These are phyloP conservation scores for Drosophila virilis DNA, from an alignment of 1,140 invertebrate species.

Conservation along the genomic window DNA sequence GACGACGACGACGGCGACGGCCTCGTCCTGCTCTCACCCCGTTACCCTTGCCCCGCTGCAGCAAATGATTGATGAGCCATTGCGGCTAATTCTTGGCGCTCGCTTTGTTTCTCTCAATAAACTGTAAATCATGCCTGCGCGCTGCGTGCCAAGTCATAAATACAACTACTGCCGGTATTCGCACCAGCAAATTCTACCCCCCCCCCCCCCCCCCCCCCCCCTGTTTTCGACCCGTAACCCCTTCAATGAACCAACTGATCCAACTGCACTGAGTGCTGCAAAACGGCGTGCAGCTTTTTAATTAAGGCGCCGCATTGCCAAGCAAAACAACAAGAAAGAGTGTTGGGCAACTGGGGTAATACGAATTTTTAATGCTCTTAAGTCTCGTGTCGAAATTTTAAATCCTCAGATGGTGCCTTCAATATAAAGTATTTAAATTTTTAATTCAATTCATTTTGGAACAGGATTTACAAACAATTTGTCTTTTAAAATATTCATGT, in stretches of 20 bases:
- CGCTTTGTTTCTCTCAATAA: slow-evolving; percentile 78
- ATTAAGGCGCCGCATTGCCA: slow-evolving; percentile 64
- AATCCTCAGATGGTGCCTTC: too few species aligned
- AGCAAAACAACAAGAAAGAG: slow-evolving; percentile 16
- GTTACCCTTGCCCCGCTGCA: neutral
- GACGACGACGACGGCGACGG: neutral
- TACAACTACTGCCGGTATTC: slow-evolving; percentile 44
- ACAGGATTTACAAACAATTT: too few species aligned
- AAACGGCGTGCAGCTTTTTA: slow-evolving; percentile 73
- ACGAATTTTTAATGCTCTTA: slow-evolving; percentile 44
- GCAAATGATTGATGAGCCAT: slow-evolving; percentile 74
- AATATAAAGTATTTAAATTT: too few species aligned
- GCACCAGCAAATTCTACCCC: slow-evolving; percentile 7
- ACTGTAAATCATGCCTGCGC: slow-evolving; percentile 75
- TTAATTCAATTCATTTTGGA: too few species aligned
- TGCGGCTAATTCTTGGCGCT: slow-evolving; percentile 78
- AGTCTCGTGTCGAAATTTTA: too few species aligned
- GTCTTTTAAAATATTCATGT: too few species aligned
- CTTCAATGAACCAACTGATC: slow-evolving; percentile 4
- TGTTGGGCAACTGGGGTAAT: neutral
- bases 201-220: too few species aligned
- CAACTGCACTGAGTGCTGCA: slow-evolving; percentile 38
- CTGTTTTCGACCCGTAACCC: neutral
- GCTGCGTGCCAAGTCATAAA: slow-evolving; percentile 81
- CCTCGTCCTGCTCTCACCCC: neutral